Conservation (phyloP, 2,888 invertebrate species). For the Plutella xylostella region DNA sequence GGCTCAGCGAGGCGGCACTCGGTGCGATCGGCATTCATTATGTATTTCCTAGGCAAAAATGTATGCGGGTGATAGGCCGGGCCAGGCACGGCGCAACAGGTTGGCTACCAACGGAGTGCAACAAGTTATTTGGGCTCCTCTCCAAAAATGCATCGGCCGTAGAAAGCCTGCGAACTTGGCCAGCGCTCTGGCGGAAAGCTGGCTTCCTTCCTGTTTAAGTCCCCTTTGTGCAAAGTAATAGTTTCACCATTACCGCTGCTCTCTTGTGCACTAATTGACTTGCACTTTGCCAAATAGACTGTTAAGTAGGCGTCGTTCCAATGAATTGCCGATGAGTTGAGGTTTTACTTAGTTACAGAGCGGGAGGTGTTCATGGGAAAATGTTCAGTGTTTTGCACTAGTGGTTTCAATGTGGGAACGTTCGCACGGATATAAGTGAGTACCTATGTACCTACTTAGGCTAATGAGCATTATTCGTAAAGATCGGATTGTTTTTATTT, state of each 20-base stretch:
- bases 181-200: slow-evolving; percentile 33
- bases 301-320: slow-evolving; percentile 23
- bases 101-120: slow-evolving; percentile 45
- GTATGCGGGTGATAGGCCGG: slow-evolving; percentile 31
- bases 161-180: slow-evolving; percentile 29
- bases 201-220: slow-evolving; percentile 34
- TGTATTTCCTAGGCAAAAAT: slow-evolving; percentile 65
- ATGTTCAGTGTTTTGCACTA: no score
- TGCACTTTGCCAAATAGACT: slow-evolving; percentile 14
- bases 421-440: no score
- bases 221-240: slow-evolving; percentile 16
- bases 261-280: slow-evolving; percentile 21
- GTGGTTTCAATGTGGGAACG: no score
- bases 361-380: no score
- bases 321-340: slow-evolving; percentile 6
- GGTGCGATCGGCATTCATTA: slow-evolving; percentile 53
- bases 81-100: slow-evolving; percentile 49
- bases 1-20: neutral
- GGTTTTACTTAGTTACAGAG: neutral
- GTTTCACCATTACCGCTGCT: slow-evolving; percentile 23
- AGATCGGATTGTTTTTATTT: no score
- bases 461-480: no score
- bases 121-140: slow-evolving; percentile 65
- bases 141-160: slow-evolving; percentile 66
- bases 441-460: no score